Base-by-base conservation (phyloP, 1,140 invertebrate species). In the Theocolax elegans region DNA sequence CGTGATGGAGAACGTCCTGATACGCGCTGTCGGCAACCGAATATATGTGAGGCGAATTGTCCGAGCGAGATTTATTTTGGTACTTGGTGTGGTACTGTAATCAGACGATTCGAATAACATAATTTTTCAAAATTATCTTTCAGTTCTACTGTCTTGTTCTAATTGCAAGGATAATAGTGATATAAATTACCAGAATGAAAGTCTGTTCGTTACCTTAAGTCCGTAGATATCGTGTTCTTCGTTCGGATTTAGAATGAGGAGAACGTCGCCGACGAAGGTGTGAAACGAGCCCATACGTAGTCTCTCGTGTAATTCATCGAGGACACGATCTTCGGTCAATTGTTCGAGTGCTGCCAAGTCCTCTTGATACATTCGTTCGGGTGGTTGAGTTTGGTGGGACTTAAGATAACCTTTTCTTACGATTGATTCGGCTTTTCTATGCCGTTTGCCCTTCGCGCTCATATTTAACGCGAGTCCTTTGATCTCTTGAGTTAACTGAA, bases 41-140 rank as follows among this genome's bases (percentile, higher is more conserved):
- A 82, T 93, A 98, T 72, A 97, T 92, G 79, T 97, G 96, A 0
- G 96, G 95, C 23, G 92, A 91, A 80, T 97, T 95, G 78, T 96
- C 94, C 15, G 93, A 95, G 74, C 95, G 90, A 0, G 93, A 92
- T 82, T 95, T 95, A 77, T 89, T 93, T 74, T 91, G 89, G 79
- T 97, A 97, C 81, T 92, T 94, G 72, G 88, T 87, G 69, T 95
- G 93, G 79, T 90, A 89, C 94, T 96, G 83, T 51, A 75, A 74
- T 66, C n/a, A 42, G 7, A 44, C 15, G 15, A 44, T 44, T 40
- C 31, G n/a, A n/a, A n/a, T 35, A 35, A 35, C 31, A 35, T 4
- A 35, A 35, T 35, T 35, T 35, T 35, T 35, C 10, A 6, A 35
- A 35, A 35, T 6, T 35, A 10, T 35, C 10, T 35, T n/a, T n/a